These are phyloP conservation scores for Caenorhabditis briggsae DNA, from an alignment of 1,140 invertebrate genomes.

Conservation along the genomic window DNA sequence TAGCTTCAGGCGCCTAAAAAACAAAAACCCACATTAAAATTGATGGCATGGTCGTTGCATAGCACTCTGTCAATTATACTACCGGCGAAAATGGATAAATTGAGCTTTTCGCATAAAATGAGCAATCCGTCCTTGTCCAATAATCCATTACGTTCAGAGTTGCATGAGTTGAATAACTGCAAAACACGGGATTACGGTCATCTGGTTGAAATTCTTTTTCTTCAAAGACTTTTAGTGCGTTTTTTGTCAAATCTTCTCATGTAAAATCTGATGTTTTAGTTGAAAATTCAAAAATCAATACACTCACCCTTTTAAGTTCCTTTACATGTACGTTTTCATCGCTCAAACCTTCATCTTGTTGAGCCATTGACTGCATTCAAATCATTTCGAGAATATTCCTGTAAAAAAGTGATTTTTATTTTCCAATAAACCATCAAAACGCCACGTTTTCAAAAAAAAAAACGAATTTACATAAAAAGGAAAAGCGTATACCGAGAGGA, in stretches of 20 bases:
- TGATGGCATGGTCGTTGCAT: conserved; percentile 42
- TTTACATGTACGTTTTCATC: conserved; percentile 62
- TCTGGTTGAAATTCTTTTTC: no score
- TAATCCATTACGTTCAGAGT: conserved; percentile 45
- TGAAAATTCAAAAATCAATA: not conserved
- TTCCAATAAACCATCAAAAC: no score
- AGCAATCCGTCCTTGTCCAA: conserved; percentile 53
- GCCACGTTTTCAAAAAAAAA: not conserved
- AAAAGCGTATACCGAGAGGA: not conserved
- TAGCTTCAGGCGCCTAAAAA: not conserved
- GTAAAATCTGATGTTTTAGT: not conserved
- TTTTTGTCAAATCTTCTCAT: not conserved
- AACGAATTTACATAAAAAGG: not conserved
- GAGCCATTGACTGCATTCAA: conserved; percentile 53
- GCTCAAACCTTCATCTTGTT: conserved; percentile 53
- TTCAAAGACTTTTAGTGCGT: not conserved
- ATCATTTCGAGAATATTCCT: conserved; percentile 37
- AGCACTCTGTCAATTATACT: conserved; percentile 58
- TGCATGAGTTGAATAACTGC: conserved; percentile 59
- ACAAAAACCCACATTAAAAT: conserved; percentile 51
- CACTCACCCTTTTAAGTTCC: conserved; percentile 61
- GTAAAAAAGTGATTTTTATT: not conserved
- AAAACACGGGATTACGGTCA: not conserved
- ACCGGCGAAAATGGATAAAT: conserved; percentile 35
- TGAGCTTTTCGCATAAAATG: conserved; percentile 37